Evolutionary conservation across 2,797 vertebrate genomes (phyloP).

Genomic region (Trematomus bernacchii): DNA sequence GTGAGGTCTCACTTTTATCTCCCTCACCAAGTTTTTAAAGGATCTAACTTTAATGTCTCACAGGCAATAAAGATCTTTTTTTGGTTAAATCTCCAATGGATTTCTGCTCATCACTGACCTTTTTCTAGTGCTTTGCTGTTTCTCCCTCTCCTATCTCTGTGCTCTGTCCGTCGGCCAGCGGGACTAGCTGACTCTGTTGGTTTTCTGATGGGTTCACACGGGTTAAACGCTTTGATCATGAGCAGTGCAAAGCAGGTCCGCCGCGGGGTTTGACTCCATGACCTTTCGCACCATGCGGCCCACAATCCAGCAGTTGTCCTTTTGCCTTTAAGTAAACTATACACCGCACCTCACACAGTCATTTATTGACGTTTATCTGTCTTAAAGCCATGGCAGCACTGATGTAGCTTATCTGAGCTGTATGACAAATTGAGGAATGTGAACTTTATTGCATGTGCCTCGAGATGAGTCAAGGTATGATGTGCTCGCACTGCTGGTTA

Average conservation of each 20-base stretch:
- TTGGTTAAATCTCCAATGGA: slow-evolving; percentile 31
- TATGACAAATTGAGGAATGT: slow-evolving; percentile 17
- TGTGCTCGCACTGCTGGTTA: neutral
- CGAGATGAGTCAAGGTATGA: neutral
- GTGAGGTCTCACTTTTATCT: neutral
- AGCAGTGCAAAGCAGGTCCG: slow-evolving; percentile 22
- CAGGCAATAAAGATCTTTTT: slow-evolving; percentile 49
- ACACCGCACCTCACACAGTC: slow-evolving; percentile 11
- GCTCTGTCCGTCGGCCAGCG: slow-evolving; percentile 19
- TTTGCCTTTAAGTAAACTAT: slow-evolving; percentile 38
- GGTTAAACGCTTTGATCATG: slow-evolving; percentile 70
- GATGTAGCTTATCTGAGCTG: slow-evolving; percentile 23
- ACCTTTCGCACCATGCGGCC: slow-evolving; percentile 43
- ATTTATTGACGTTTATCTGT: slow-evolving; percentile 25
- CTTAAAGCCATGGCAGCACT: slow-evolving; percentile 12
- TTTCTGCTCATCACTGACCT: slow-evolving; percentile 39
- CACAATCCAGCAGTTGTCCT: slow-evolving; percentile 9
- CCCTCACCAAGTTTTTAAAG: slow-evolving; percentile 34
- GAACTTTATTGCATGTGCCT: neutral
- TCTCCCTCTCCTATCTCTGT: slow-evolving; percentile 13
- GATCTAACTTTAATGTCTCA: slow-evolving; percentile 50
- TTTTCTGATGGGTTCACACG: slow-evolving; percentile 58
- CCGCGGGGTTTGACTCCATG: slow-evolving; percentile 39
- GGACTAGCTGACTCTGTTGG: slow-evolving; percentile 50
- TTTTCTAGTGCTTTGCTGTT: slow-evolving; percentile 28